Conservation (phyloP, 2,113 vertebrate species). For the Natator depressus region DNA sequence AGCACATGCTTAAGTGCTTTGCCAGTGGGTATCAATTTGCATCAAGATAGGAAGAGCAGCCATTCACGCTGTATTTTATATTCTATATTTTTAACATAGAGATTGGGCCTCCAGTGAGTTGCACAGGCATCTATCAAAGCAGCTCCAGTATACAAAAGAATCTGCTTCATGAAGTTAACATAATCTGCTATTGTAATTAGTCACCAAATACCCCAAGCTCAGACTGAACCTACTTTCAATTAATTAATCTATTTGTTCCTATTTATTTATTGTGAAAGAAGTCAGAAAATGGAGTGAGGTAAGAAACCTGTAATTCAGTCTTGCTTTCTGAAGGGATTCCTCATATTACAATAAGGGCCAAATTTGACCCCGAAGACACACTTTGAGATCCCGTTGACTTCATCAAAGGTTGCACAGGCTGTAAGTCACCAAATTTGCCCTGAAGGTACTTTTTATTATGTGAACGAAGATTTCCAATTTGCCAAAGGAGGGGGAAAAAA, state of each 20-base stretch:
- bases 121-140: rapidly evolving
- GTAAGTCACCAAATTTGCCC: background rate
- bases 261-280: background rate
- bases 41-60: background rate
- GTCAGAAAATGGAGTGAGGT: background rate
- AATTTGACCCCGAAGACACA: background rate
- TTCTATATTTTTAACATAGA: background rate
- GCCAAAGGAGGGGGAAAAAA: background rate
- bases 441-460: background rate
- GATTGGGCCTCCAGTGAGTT: background rate
- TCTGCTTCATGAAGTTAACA: background rate
- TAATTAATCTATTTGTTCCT: background rate
- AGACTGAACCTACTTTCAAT: background rate
- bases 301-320: background rate
- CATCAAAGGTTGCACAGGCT: background rate
- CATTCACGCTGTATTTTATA: background rate
- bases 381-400: background rate
- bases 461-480: background rate
- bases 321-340: background rate
- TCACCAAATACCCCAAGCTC: background rate
- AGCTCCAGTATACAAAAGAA: background rate
- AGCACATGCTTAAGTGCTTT: background rate
- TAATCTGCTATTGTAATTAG: background rate
- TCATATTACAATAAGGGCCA: background rate
- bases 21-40: background rate